Conservation (phyloP, 1,140 invertebrate species). For the Melipona quadrifasciata region DNA sequence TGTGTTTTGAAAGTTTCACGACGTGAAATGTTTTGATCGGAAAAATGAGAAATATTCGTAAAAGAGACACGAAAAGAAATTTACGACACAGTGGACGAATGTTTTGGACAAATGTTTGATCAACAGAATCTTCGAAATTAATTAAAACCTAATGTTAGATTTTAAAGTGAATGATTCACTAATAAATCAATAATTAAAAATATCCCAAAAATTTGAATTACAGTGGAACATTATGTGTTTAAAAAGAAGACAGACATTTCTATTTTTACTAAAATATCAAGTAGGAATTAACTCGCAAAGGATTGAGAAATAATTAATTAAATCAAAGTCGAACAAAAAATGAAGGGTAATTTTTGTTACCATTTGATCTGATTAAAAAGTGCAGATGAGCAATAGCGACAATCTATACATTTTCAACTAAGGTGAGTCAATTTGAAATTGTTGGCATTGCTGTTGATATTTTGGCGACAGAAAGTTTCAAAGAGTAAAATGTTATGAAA, state of each 20-base stretch:
- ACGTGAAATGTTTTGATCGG: not conserved
- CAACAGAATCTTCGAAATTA: not conserved
- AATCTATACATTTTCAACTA: not conserved
- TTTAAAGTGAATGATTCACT: not conserved
- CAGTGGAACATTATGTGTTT: not conserved
- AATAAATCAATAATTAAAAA: not conserved
- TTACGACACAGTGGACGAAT: not conserved
- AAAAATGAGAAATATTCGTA: not conserved
- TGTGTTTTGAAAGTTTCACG: not conserved
- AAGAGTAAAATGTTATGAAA: slow-evolving; percentile 4
- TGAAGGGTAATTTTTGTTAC: not conserved
- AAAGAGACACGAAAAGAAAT: not conserved
- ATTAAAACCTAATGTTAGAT: not conserved
- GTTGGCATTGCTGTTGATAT: not conserved
- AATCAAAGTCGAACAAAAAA: not conserved
- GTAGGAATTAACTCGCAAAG: not conserved
- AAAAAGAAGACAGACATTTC: not conserved
- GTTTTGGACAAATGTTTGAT: not conserved
- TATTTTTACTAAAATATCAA: not conserved
- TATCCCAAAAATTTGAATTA: not conserved
- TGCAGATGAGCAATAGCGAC: not conserved
- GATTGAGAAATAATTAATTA: not conserved
- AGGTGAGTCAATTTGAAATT: not conserved
- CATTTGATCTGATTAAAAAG: not conserved
- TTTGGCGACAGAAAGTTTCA: not conserved